Conservation (phyloP, 2,888 invertebrate genomes). For the Nineta flava region DNA sequence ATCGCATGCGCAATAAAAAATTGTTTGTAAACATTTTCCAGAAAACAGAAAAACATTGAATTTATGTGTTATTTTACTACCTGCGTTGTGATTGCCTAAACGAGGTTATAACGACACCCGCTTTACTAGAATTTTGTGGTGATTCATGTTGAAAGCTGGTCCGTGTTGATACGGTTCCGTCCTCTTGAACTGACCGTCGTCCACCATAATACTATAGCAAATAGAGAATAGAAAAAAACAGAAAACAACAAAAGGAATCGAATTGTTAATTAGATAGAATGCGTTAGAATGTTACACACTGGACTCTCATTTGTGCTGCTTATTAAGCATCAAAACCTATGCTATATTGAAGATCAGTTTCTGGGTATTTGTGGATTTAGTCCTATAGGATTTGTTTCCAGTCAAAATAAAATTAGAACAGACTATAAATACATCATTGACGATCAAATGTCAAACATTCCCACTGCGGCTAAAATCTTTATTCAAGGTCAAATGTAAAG, state of each 20-base stretch:
- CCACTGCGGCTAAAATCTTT: no score
- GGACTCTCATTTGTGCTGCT: no score
- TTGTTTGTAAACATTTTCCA: not conserved
- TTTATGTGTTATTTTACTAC: slow-evolving; percentile 25
- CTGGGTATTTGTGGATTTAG: no score
- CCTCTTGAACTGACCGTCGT: slow-evolving; percentile 31
- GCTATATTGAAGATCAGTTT: no score
- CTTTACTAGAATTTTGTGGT: slow-evolving; percentile 47
- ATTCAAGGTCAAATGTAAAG: no score
- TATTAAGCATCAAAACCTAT: no score
- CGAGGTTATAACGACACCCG: slow-evolving; percentile 82
- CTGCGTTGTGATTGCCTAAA: slow-evolving; percentile 76
- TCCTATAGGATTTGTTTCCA: no score
- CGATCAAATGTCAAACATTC: no score
- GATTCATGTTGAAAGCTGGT: slow-evolving; percentile 45
- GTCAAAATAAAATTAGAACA: no score
- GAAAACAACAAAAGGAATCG: not conserved
- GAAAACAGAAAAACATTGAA: not conserved
- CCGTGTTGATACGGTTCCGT: slow-evolving; percentile 30
- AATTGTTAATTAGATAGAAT: not conserved
- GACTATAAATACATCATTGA: no score
- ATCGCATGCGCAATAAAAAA: not conserved
- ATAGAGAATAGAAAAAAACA: slow-evolving; percentile 16
- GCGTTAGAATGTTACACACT: not conserved
- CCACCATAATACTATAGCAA: slow-evolving; percentile 32